These are phyloP conservation scores for Koerneria pararmatus DNA, from an alignment of 2,888 invertebrate species.

Conservation along the genomic window DNA sequence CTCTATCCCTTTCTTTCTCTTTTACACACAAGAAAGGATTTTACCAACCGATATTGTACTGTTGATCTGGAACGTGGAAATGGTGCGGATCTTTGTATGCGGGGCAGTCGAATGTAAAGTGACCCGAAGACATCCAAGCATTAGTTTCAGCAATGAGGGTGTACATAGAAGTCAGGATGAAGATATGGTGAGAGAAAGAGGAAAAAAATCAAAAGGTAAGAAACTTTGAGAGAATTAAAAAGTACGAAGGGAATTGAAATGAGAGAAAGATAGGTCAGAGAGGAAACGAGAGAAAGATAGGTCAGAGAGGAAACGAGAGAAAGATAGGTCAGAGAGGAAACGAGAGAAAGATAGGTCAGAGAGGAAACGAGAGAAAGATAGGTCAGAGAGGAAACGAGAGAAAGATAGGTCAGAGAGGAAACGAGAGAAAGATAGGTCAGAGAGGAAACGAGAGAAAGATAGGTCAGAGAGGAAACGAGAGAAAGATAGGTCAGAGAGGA, in stretches of 20 bases:
- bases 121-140: neutral
- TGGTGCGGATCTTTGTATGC: neutral
- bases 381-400: neutral
- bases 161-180: neutral
- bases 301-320: too few relatives aligned
- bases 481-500: neutral
- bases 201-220: slow-evolving; percentile 1
- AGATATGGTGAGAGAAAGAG: neutral
- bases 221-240: neutral
- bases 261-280: slow-evolving; percentile 1
- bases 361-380: too few relatives aligned
- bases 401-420: too few relatives aligned
- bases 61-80: too few relatives aligned
- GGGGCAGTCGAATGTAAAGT: neutral
- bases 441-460: neutral
- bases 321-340: neutral
- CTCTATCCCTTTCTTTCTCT: neutral
- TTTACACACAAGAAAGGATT: neutral
- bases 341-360: too few relatives aligned
- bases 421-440: neutral
- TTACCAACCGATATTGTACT: neutral
- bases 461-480: neutral
- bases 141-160: neutral
- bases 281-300: too few relatives aligned
- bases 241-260: neutral